Evolutionary conservation across 2,888 invertebrate genomes (phyloP), one percentile per base, ranked within the genome.

Genomic region (Alloscopus bannaensis): DNA sequence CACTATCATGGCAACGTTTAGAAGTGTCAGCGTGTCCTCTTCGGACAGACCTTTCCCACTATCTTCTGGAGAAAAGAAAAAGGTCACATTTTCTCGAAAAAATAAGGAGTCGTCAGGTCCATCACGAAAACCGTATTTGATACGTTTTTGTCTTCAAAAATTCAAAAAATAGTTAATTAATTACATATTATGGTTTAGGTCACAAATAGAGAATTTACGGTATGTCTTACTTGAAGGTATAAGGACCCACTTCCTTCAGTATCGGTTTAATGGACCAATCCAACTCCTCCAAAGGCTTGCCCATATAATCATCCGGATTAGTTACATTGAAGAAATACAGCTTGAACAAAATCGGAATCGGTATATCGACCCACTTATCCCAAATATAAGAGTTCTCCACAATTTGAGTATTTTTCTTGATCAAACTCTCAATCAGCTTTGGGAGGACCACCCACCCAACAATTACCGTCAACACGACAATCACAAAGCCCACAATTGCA

Each of bases 401-500:
- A n/a, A 13, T n/a, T 45, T 69, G 60, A 64, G 60, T 66, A 13
- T 75, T 83, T 57, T 85, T 68, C 18, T 68, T 40, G 11, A 85
- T 82, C 75, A 80, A 75, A 59, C 75, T 68, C 3, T 84, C 62
- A 24, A 85, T 81, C 11, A 82, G 57, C n/a, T 82, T 62, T 20
- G 85, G 85, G 22, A 81, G 77, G 0, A 84, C 50, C 1, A 84
- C 79, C 84, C 84, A 85, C 20, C 85, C 85, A 0, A 85, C 13
- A 2, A 84, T 26, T 1, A 81, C 78, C 0, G 73, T 79, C 11
- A 80, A 11, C 0, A 84, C 40, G 0, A 84, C 29, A 8, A 83
- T 28, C 0, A 73, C 57, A 1, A 81, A 18, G 0, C 84, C 85
- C 1, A 57, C 62, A 1, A 55, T 60, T 18, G 45, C 31, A n/a